These are phyloP conservation scores for Steinernema hermaphroditum DNA, from an alignment of 2,888 invertebrate species.

Conservation along the genomic window DNA sequence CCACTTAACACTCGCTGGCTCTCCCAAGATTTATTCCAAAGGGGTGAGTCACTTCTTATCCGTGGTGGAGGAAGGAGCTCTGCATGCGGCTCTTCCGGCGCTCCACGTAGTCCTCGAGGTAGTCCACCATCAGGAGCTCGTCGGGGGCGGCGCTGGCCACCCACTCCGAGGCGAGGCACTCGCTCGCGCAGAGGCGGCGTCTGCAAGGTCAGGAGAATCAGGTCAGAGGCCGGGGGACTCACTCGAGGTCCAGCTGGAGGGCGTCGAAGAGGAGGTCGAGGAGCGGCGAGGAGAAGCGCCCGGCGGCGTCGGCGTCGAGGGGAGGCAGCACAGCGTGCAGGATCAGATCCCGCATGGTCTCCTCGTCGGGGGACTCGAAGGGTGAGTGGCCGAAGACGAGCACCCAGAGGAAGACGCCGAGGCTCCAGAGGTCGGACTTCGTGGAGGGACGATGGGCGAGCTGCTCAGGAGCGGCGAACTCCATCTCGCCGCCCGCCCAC, in stretches of 20 bases:
- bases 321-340: conserved; percentile 33
- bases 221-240: not conserved
- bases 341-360: conserved; percentile 28
- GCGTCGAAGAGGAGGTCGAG: conserved; percentile 26
- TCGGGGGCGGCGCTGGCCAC: conserved; percentile 28
- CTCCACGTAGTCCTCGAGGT: conserved; percentile 37
- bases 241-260: conserved; percentile 34
- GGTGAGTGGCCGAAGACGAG: conserved; percentile 35
- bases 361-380: conserved; percentile 34
- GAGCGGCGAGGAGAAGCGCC: conserved; percentile 16
- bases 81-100: conserved; percentile 33
- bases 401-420: conserved; percentile 38
- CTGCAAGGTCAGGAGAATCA: conserved; percentile 21
- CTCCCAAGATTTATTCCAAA: no score
- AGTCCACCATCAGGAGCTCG: conserved; percentile 37
- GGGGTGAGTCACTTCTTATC: conserved; percentile 6
- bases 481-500: conserved; percentile 38
- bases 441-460: conserved; percentile 36
- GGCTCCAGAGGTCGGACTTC: conserved; percentile 38
- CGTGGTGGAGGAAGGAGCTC: conserved; percentile 36
- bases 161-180: conserved; percentile 33
- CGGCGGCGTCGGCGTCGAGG: conserved; percentile 32
- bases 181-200: conserved; percentile 23
- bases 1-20: not conserved
- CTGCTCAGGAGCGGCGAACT: conserved; percentile 37